Evolutionary conservation across 1,140 invertebrate genomes (phyloP), one percentile per base, ranked within the genome.

Genomic region (Paralvinella palmiformis): DNA sequence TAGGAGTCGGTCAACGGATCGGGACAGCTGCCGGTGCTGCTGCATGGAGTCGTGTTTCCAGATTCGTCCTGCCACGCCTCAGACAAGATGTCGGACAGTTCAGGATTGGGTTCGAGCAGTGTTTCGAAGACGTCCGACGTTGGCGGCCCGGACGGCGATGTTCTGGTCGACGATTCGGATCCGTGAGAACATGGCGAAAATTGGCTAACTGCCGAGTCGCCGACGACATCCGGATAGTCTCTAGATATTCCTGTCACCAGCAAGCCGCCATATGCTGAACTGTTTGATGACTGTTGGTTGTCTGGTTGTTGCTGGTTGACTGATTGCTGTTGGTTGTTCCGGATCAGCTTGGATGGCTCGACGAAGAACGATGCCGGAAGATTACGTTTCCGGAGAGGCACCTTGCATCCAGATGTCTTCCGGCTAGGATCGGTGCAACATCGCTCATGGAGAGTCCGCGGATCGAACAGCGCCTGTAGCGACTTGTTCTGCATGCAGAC

Each of bases 391-490:
- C 71, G 61, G 6, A 77, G 52, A 17, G 75, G 70, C 13, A 69
- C 64, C 55, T 73, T 75, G 44, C 35, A 22, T 60, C 33, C 35
- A 58, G 59, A 56, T 5, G 20, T 52, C 27, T 44, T n/a, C 24
- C 52, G 17, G n/a, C 44, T n/a, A 22, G 59, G 53, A 3, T 75
- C 75, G 0, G 72, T 65, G 52, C 73, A 75, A 53, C 73, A 74
- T 37, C 70, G 67, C 50, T 73, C 69, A 50, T 75, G 71, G n/a
- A 77, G 62, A 17, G 74, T 75, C 36, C 69, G 66, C 2, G 72
- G 73, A 62, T 77, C 75, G 60, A 77, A 77, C 36, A 77, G 60
- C n/a, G 73, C 75, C 55, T 77, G 74, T 20, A 77, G 56, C 2
- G 75, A 77, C 63, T 75, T 77, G 33, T 71, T 70, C 52, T 77